Percentiles rank a stretch among this genome's conserved stretches.
These are phyloP conservation scores for Acronicta leporina DNA, from an alignment of 2,888 invertebrate species.

Conservation along the genomic window DNA sequence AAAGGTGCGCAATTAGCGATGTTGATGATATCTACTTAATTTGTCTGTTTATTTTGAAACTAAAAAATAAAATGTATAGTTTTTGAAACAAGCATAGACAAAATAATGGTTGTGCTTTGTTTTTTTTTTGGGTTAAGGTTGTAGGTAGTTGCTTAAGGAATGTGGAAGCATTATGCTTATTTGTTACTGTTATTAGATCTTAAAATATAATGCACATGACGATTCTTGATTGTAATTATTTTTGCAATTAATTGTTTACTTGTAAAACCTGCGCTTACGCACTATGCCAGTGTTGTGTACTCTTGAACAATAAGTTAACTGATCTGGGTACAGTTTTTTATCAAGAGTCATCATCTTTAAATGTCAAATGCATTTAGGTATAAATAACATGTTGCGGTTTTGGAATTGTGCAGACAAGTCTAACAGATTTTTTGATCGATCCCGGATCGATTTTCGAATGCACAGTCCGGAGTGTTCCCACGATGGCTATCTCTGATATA, in stretches of 20 bases:
- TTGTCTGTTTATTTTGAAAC: constrained; percentile 33
- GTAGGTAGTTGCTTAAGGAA: constrained; percentile 3
- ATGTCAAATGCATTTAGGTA: constrained; percentile 1
- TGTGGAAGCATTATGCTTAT: neutral
- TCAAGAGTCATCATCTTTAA: neutral
- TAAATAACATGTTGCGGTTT: constrained; percentile 13
- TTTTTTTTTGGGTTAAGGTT: constrained; percentile 36
- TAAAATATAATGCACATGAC: too few relatives aligned
- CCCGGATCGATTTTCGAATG: constrained; percentile 33
- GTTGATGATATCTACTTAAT: constrained; percentile 46
- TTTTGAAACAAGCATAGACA: constrained; percentile 9
- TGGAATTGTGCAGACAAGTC: constrained; percentile 3
- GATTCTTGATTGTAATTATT: too few relatives aligned
- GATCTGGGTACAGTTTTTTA: neutral
- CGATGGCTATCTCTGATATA: constrained; percentile 37
- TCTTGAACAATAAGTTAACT: neutral
- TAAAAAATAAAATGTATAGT: constrained; percentile 26
- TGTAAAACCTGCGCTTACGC: too few relatives aligned
- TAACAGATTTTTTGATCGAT: neutral
- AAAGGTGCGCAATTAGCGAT: constrained; percentile 40
- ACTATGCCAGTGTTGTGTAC: neutral
- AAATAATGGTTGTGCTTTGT: neutral
- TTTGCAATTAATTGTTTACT: too few relatives aligned
- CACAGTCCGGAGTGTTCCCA: constrained; percentile 41
- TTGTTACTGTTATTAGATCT: too few relatives aligned